Percentiles rank a stretch among this genome's conserved stretches.
Conservation (phyloP, 2,113 vertebrate genomes). For the Saimiri boliviensis region DNA sequence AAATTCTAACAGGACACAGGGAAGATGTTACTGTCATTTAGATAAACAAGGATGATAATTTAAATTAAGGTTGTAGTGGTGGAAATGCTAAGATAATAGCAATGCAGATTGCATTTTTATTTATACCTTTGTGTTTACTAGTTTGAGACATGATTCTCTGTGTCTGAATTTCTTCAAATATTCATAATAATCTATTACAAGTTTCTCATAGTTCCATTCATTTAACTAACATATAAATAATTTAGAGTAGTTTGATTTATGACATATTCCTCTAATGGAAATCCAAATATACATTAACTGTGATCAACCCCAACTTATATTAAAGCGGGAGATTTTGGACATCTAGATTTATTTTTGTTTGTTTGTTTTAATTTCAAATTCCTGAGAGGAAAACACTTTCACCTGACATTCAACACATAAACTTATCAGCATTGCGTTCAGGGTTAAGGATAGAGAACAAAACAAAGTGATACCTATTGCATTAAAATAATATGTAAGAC, state of each 20-base stretch:
- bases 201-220: background rate
- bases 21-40: background rate
- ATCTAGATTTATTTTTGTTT: background rate
- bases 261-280: background rate
- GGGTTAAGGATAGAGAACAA: background rate
- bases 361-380: constrained; percentile 6
- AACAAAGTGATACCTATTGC: background rate
- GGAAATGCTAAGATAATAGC: background rate
- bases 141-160: background rate
- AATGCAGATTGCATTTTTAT: constrained; percentile 10
- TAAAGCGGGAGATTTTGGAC: background rate
- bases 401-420: background rate
- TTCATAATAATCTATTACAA: background rate
- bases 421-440: background rate
- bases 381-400: background rate
- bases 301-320: background rate
- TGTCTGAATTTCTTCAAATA: background rate
- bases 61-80: background rate
- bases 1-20: rapidly evolving
- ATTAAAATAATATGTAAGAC: background rate
- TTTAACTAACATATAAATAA: background rate
- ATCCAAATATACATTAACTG: background rate
- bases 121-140: background rate
- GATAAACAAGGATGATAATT: background rate
- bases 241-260: background rate